Percentiles rank a stretch among this genome's conserved stretches.
phyloP scores from a whole-genome alignment of 2,888 invertebrate genomes.

The Tipula lateralis region DNA sequence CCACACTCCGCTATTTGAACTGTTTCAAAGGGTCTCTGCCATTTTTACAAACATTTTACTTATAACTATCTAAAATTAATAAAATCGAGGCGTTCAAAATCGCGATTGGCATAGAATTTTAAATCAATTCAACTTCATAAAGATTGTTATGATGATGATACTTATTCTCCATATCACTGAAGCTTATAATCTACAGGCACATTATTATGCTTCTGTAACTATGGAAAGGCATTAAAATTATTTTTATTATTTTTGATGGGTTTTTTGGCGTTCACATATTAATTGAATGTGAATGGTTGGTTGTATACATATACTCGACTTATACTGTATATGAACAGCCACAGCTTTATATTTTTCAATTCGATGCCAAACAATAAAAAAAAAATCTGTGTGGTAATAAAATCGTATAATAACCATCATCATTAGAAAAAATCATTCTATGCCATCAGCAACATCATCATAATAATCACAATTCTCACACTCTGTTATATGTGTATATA shows the following conservation, averaged over 20 bases:
- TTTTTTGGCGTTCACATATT: not conserved
- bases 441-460: not conserved
- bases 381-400: not conserved
- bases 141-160: not conserved
- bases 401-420: not conserved
- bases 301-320: not conserved
- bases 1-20: too few species aligned
- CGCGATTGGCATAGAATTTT: not conserved
- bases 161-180: not conserved
- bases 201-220: not conserved
- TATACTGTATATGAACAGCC: not conserved
- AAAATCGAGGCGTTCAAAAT: not conserved
- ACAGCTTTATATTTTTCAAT: not conserved
- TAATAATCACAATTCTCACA: not conserved
- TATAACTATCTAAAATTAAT: too few species aligned
- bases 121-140: not conserved
- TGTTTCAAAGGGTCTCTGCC: too few species aligned
- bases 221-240: not conserved
- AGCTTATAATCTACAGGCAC: not conserved
- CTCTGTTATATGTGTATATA: not conserved
- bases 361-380: conserved; percentile 20
- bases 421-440: not conserved
- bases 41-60: too few species aligned
- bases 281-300: not conserved
- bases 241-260: not conserved